phyloP scores from a whole-genome alignment of 2,113 vertebrate species.

The Casuarius casuarius region DNA sequence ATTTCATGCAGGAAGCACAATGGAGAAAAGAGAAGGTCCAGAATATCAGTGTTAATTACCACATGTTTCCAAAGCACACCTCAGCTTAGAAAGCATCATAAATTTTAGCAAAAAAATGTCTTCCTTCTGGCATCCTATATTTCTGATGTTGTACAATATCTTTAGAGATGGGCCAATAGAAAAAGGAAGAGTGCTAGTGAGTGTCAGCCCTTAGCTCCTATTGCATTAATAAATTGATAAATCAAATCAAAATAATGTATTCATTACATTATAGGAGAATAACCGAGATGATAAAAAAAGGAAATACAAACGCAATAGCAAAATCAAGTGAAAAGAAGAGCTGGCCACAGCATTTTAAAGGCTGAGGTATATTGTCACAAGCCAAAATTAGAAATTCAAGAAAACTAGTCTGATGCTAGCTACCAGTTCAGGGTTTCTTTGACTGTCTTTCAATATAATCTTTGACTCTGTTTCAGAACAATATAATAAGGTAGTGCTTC shows the following conservation, averaged over 20 bases:
- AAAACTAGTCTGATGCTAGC: background rate
- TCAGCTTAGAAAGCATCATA: too few relatives aligned
- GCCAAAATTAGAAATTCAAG: background rate
- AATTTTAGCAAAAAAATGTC: too few relatives aligned
- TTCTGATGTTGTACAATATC: too few relatives aligned
- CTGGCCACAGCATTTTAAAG: background rate
- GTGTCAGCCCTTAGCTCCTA: background rate
- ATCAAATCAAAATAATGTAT: background rate
- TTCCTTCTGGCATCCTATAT: too few relatives aligned
- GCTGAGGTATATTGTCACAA: background rate
- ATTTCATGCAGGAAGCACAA: too few relatives aligned
- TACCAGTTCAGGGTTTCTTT: background rate
- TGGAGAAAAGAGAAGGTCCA: too few relatives aligned
- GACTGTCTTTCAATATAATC: background rate
- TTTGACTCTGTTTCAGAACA: background rate
- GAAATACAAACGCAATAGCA: background rate
- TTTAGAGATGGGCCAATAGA: too few relatives aligned
- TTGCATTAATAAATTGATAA: background rate
- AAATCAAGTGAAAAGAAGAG: background rate
- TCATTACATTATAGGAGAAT: background rate
- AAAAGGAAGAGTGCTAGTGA: background rate
- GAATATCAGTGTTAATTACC: too few relatives aligned
- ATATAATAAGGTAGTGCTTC: rapidly evolving
- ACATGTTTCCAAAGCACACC: too few relatives aligned
- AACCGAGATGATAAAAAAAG: background rate